Conservation (phyloP, 2,888 invertebrate species). For the Papilio gigon region DNA sequence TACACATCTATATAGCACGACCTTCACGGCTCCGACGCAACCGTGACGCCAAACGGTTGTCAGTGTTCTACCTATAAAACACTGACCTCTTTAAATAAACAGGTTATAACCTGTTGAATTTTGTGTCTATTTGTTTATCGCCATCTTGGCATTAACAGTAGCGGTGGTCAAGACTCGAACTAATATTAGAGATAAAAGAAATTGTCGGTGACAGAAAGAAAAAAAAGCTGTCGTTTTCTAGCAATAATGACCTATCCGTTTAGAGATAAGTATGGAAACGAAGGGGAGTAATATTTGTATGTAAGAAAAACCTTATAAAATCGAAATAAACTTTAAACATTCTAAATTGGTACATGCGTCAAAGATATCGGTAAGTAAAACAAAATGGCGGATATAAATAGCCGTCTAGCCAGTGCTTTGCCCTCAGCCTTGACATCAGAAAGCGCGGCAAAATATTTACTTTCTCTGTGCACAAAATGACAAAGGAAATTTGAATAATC, state of each 20-base stretch:
- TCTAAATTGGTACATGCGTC: conserved; percentile 32
- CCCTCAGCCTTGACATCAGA: conserved; percentile 54
- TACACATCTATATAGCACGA: conserved; percentile 20
- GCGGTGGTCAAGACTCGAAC: no score
- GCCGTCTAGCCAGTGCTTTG: conserved; percentile 48
- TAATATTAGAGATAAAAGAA: no score
- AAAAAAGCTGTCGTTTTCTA: no score
- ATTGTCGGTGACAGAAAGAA: no score
- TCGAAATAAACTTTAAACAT: conserved; percentile 8
- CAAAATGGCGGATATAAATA: conserved; percentile 60
- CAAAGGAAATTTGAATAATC: conserved; percentile 25
- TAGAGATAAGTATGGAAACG: no score
- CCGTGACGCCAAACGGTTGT: conserved; percentile 20
- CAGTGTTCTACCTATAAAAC: background rate
- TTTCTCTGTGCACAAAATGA: background rate
- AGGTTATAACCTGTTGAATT: no score
- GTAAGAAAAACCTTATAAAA: background rate
- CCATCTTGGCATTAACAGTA: no score
- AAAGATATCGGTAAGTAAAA: conserved; percentile 54
- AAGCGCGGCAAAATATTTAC: conserved; percentile 14
- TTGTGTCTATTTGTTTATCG: no score
- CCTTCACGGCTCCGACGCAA: conserved; percentile 34
- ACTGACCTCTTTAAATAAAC: no score
- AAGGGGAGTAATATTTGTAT: background rate
- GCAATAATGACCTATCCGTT: no score